Percentiles rank a stretch among this genome's conserved stretches.
These are phyloP conservation scores for Drosophila infuscata DNA, from an alignment of 2,888 invertebrate species.

Conservation along the genomic window DNA sequence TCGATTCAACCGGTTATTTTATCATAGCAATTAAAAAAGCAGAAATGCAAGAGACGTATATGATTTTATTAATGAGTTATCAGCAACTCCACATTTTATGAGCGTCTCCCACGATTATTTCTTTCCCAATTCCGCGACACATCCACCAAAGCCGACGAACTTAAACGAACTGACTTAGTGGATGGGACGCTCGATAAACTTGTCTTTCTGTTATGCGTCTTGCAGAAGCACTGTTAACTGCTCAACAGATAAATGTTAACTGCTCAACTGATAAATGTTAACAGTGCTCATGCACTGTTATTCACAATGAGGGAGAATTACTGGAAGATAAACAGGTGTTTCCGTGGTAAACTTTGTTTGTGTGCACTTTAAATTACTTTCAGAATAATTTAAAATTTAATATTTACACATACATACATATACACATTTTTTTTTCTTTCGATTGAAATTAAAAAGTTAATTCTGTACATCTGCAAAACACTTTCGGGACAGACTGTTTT, in stretches of 20 bases:
- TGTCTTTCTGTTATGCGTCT: constrained; percentile 7
- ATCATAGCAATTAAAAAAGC: constrained; percentile 48
- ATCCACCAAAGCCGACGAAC: constrained; percentile 26
- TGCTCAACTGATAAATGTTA: constrained; percentile 4
- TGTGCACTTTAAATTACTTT: no score
- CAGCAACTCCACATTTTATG: constrained; percentile 26
- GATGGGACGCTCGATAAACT: constrained; percentile 22
- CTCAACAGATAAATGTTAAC: constrained; percentile 23
- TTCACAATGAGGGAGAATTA: not conserved
- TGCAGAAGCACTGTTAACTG: constrained; percentile 21
- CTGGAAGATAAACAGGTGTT: not conserved
- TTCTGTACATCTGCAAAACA: not conserved
- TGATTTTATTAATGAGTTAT: constrained; percentile 48
- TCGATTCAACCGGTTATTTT: constrained; percentile 49
- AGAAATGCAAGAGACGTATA: constrained; percentile 40
- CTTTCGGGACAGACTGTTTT: not conserved
- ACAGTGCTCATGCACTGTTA: constrained; percentile 7
- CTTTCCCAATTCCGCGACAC: constrained; percentile 19
- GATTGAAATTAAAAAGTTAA: not conserved
- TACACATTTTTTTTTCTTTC: not conserved
- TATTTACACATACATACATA: not conserved
- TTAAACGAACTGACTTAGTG: constrained; percentile 40
- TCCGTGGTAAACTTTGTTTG: not conserved
- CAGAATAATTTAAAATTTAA: no score
- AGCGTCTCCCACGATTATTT: constrained; percentile 3